A percentile compares a stretch with the other conserved stretches of the same genome.
These are phyloP conservation scores for western clawed frog (Xenopus tropicalis) DNA, from an alignment of 2,113 vertebrate species.

Conservation along the genomic window UCB_Xtro_10.0 CM004448.2:105324501-105325000, in stretches of 20 bases:
- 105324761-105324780: constrained; percentile 19
- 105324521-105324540: too few species aligned
- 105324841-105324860: constrained; percentile 34
- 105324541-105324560: too few species aligned
- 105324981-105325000: constrained; percentile 3
- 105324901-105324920: constrained; percentile 23
- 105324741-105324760: constrained; percentile 30
- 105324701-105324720: constrained; percentile 8
- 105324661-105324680: too few species aligned
- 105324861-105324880: constrained; percentile 40
- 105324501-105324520: too few species aligned
- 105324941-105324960: not conserved
- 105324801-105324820: constrained; percentile 20
- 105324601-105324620: too few species aligned
- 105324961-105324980: not conserved
- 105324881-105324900: constrained; percentile 32
- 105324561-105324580: too few species aligned
- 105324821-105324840: constrained; percentile 45
- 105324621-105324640: too few species aligned
- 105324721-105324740: constrained; percentile 10
- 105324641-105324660: too few species aligned
- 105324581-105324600: too few species aligned
- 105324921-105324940: not conserved
- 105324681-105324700: not conserved
- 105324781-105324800: constrained; percentile 35